Evolutionary conservation across 2,888 invertebrate species (phyloP).

Genomic region (Synergus laeviventris): DNA sequence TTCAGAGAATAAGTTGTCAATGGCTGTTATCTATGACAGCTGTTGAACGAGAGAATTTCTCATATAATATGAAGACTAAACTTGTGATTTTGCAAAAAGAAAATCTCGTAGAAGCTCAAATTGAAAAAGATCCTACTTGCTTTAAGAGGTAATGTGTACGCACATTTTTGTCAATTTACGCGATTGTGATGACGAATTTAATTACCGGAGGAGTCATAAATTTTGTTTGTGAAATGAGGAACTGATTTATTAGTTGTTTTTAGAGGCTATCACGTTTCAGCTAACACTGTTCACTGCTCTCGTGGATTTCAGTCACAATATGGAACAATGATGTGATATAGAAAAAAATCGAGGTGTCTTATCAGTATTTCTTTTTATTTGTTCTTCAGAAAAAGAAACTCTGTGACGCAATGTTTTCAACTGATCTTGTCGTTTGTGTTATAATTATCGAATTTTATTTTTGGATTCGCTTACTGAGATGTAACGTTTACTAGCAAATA

Average conservation of each 20-base stretch:
- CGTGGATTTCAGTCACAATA: neutral
- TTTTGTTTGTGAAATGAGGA: neutral
- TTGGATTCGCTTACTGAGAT: neutral
- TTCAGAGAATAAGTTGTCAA: neutral
- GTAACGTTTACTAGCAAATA: slow-evolving; percentile 25
- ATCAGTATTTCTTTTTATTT: neutral
- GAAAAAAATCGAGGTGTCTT: neutral
- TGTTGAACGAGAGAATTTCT: neutral
- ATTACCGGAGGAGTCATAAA: slow-evolving; percentile 7
- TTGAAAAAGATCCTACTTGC: neutral
- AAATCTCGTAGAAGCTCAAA: neutral
- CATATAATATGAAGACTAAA: neutral
- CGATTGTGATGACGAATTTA: neutral
- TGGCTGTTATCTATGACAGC: neutral
- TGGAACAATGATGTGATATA: neutral
- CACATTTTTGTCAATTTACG: neutral
- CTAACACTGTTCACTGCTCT: neutral
- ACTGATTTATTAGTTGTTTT: slow-evolving; percentile 23
- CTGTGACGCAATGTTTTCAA: slow-evolving; percentile 9
- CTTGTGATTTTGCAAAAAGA: neutral
- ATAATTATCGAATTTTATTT: slow-evolving; percentile 11
- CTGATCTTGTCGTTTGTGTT: neutral
- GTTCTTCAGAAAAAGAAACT: neutral
- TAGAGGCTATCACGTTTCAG: slow-evolving; percentile 19
- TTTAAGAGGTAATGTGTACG: neutral